Evolutionary conservation across 2,113 vertebrate genomes (phyloP).

Genomic region (Nothobranchius kuhntae): DNA sequence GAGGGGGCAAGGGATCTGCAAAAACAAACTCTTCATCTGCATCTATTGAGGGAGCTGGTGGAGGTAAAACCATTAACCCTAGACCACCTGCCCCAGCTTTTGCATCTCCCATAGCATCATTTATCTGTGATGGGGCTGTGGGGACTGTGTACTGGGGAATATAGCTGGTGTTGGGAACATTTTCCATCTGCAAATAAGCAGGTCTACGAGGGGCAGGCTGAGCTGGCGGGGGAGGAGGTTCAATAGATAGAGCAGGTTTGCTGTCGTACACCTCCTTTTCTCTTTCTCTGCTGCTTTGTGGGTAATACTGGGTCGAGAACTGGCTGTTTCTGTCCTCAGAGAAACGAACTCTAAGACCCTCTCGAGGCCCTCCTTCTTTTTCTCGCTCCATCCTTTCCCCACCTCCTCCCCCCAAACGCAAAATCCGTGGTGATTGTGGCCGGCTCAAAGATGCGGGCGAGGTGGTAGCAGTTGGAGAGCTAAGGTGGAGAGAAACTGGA

Average conservation of each 20-base stretch:
- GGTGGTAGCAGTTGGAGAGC: slow-evolving; percentile 67
- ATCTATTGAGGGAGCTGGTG: slow-evolving; percentile 89
- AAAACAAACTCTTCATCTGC: slow-evolving; percentile 91
- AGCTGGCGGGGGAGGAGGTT: slow-evolving; percentile 63
- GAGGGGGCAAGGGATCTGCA: slow-evolving; percentile 88
- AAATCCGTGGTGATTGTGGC: slow-evolving; percentile 78
- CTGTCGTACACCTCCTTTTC: slow-evolving; percentile 71
- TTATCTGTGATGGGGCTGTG: slow-evolving; percentile 52
- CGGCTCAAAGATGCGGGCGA: slow-evolving; percentile 72
- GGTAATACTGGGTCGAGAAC: slow-evolving; percentile 66
- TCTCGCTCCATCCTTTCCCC: slow-evolving; percentile 65
- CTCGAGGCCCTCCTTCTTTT: slow-evolving; percentile 70
- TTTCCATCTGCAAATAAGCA: slow-evolving; percentile 78
- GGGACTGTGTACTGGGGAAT: slow-evolving; percentile 73
- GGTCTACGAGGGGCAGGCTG: slow-evolving; percentile 75
- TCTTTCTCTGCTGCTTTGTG: slow-evolving; percentile 55
- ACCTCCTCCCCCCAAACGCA: slow-evolving; percentile 71
- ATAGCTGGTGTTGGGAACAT: slow-evolving; percentile 57
- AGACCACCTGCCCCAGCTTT: slow-evolving; percentile 61
- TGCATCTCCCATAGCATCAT: slow-evolving; percentile 39
- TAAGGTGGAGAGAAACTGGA: slow-evolving; percentile 73
- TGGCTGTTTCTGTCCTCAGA: slow-evolving; percentile 76
- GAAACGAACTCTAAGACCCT: slow-evolving; percentile 82
- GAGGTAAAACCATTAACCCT: slow-evolving; percentile 86
- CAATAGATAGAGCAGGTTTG: slow-evolving; percentile 59